phyloP scores from a whole-genome alignment of 2,888 invertebrate genomes.

The Diploptera punctata region DNA sequence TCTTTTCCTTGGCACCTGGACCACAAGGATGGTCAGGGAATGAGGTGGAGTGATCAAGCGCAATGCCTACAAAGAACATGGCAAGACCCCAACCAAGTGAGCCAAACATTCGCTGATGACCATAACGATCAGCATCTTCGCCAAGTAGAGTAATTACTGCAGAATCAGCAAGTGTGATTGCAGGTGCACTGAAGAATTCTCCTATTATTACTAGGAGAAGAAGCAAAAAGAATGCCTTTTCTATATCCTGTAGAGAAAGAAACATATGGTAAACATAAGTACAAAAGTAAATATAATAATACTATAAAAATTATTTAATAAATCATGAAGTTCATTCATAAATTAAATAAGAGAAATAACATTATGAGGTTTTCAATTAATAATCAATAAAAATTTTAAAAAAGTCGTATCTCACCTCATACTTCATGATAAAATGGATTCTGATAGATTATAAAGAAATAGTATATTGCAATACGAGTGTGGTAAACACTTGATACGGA shows the following conservation, averaged over 20 bases:
- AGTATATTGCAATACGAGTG: no score
- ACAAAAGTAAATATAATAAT: no score
- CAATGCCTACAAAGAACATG: slow-evolving; percentile 98
- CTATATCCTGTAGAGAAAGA: slow-evolving; percentile 72
- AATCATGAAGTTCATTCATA: no score
- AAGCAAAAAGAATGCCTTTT: slow-evolving; percentile 94
- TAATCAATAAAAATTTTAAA: no score
- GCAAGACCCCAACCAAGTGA: slow-evolving; percentile 98
- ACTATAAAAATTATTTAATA: no score
- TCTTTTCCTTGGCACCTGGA: slow-evolving; percentile 90
- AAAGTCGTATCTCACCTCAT: no score
- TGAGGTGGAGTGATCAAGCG: slow-evolving; percentile 94
- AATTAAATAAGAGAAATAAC: no score
- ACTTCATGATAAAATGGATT: no score
- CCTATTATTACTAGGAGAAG: slow-evolving; percentile 92
- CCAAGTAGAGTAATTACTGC: slow-evolving; percentile 89
- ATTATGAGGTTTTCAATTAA: no score
- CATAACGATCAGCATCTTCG: slow-evolving; percentile 88
- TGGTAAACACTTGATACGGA: no score
- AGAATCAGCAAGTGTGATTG: slow-evolving; percentile 92
- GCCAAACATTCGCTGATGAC: slow-evolving; percentile 97
- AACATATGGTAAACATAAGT: no score
- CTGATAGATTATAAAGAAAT: no score
- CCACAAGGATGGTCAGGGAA: slow-evolving; percentile 94
- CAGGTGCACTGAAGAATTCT: slow-evolving; percentile 97